These are phyloP conservation scores for Tiliqua scincoides DNA, from an alignment of 2,113 vertebrate genomes.

Conservation along the genomic window DNA sequence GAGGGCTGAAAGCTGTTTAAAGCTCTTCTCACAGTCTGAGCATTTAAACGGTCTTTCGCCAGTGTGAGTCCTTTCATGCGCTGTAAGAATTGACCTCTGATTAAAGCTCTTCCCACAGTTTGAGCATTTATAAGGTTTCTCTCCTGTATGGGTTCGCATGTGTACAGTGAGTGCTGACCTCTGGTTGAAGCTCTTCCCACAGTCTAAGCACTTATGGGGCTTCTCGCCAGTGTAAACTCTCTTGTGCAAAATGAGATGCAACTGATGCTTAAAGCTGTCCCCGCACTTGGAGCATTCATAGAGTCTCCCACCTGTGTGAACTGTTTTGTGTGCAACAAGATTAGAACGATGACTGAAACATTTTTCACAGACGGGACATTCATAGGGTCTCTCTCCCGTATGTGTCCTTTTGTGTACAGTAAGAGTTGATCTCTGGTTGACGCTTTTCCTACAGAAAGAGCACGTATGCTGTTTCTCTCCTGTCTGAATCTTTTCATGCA, in stretches of 20 bases:
- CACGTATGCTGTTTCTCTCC: neutral
- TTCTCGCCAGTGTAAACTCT: neutral
- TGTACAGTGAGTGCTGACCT: neutral
- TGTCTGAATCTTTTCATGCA: neutral
- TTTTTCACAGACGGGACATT: neutral
- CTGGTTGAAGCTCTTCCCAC: neutral
- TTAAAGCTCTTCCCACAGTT: neutral
- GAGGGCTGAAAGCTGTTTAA: neutral
- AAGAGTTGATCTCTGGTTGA: neutral
- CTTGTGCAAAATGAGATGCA: neutral
- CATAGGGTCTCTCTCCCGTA: neutral
- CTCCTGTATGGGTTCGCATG: neutral
- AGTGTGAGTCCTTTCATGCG: neutral
- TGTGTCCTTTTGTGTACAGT: neutral
- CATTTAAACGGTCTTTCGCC: neutral
- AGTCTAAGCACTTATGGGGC: neutral
- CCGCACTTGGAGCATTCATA: neutral
- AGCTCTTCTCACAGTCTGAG: neutral
- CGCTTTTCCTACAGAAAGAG: neutral
- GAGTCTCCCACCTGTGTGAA: neutral
- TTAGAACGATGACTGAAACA: neutral
- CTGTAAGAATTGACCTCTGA: neutral
- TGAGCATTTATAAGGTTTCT: neutral
- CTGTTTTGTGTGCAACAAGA: neutral
- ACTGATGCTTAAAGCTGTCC: neutral